These are phyloP conservation scores for Hartigia nigra DNA, from an alignment of 2,888 invertebrate genomes.

Conservation along the genomic window DNA sequence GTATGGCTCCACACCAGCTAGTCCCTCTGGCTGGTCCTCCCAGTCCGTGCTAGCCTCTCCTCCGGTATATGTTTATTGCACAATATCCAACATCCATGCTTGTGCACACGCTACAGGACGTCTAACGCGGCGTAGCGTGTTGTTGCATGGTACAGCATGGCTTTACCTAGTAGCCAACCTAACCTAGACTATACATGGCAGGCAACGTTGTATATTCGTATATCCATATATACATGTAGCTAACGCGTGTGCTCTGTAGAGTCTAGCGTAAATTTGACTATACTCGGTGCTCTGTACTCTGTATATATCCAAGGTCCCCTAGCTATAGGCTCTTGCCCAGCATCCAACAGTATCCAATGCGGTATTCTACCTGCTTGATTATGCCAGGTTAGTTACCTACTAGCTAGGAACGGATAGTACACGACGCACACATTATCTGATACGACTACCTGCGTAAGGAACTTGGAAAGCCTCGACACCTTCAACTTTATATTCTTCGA, in stretches of 20 bases:
- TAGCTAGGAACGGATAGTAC: no score
- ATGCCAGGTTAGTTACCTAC: background rate
- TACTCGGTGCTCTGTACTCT: background rate
- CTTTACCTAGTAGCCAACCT: background rate
- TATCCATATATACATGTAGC: background rate
- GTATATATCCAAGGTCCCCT: background rate
- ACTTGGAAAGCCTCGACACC: background rate
- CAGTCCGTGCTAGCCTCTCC: conserved; percentile 13
- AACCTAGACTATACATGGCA: background rate
- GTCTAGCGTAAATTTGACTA: background rate
- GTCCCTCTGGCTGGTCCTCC: conserved; percentile 21
- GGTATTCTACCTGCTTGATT: background rate
- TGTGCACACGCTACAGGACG: background rate
- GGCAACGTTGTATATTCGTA: background rate
- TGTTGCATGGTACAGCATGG: conserved; percentile 1
- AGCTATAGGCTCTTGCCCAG: background rate
- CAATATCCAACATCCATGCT: conserved; percentile 41
- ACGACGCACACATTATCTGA: no score
- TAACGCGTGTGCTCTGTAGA: background rate
- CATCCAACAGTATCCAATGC: background rate
- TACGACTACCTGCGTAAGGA: background rate
- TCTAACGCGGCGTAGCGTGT: conserved; percentile 2
- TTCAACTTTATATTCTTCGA: background rate
- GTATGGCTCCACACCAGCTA: conserved; percentile 50
- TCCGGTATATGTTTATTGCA: conserved; percentile 45